These are phyloP conservation scores for Poeciliopsis turneri DNA, from an alignment of 2,797 vertebrate species.

Conservation along the genomic window DNA sequence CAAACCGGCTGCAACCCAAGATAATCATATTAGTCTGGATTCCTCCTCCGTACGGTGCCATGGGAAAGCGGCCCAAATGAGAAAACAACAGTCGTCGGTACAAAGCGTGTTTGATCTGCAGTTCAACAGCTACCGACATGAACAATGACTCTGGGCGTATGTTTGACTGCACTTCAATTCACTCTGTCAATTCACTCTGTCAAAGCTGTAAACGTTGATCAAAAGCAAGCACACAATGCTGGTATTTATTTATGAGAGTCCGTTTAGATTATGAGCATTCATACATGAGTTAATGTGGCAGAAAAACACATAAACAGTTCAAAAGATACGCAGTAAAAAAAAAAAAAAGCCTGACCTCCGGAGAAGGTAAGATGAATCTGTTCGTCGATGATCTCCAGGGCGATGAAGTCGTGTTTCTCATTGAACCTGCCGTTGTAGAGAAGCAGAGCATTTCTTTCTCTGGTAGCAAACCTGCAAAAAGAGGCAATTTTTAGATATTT, in stretches of 20 bases:
- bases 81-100: conserved; percentile 37
- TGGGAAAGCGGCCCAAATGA: conserved; percentile 55
- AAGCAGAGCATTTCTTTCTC: conserved; percentile 89
- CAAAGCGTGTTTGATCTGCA: conserved; percentile 52
- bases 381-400: conserved; percentile 93
- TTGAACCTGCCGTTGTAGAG: conserved; percentile 98
- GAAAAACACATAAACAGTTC: conserved; percentile 15
- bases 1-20: conserved; percentile 45
- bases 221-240: conserved; percentile 24
- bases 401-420: conserved; percentile 97
- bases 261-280: conserved; percentile 37
- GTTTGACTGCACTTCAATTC: conserved; percentile 1
- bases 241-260: conserved; percentile 39
- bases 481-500: background rate
- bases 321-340: conserved; percentile 1
- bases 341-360: conserved; percentile 79
- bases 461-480: conserved; percentile 90
- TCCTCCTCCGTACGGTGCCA: conserved; percentile 45
- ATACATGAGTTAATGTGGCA: conserved; percentile 21
- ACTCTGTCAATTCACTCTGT: background rate
- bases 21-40: conserved; percentile 54
- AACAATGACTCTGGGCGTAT: conserved; percentile 31
- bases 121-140: conserved; percentile 23
- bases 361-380: conserved; percentile 97
- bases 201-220: background rate